phyloP scores from a whole-genome alignment of 2,888 invertebrate genomes.

The Mesodorylaimus sp. region DNA sequence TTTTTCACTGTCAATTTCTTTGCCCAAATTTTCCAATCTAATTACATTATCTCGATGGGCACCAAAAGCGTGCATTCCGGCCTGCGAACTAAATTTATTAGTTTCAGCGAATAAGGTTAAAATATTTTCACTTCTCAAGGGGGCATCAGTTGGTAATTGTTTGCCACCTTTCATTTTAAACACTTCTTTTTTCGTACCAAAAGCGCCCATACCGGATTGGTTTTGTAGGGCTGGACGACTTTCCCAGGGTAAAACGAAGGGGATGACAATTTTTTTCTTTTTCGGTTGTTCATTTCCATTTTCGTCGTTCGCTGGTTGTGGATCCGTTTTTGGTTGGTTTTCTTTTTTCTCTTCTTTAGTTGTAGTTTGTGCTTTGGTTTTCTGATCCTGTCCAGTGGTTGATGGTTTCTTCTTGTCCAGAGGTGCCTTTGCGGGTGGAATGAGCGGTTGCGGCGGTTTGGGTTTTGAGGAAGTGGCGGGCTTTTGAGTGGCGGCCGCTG shows the following conservation, averaged over 20 bases:
- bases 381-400: too few species aligned
- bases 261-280: conserved; percentile 11
- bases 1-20: conserved; percentile 8
- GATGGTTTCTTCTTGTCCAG: too few species aligned
- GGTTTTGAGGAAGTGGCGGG: too few species aligned
- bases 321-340: too few species aligned
- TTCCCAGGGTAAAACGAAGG: conserved; percentile 11
- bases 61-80: conserved; percentile 7
- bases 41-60: conserved; percentile 2
- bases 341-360: too few species aligned
- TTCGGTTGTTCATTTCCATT: too few species aligned
- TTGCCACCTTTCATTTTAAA: conserved; percentile 4
- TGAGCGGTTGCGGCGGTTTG: too few species aligned
- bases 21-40: neutral
- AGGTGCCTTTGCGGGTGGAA: too few species aligned
- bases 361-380: too few species aligned
- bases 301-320: too few species aligned
- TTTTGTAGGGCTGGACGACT: conserved; percentile 1
- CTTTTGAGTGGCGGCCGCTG: too few species aligned
- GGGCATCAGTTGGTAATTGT: neutral
- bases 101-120: conserved; percentile 8
- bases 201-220: conserved; percentile 8
- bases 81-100: conserved; percentile 5
- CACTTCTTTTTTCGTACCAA: conserved; percentile 3
- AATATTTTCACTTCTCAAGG: conserved; percentile 5